These are phyloP conservation scores for Rhodeus uyekii DNA, from an alignment of 2,797 vertebrate genomes.

Conservation along the genomic window DNA sequence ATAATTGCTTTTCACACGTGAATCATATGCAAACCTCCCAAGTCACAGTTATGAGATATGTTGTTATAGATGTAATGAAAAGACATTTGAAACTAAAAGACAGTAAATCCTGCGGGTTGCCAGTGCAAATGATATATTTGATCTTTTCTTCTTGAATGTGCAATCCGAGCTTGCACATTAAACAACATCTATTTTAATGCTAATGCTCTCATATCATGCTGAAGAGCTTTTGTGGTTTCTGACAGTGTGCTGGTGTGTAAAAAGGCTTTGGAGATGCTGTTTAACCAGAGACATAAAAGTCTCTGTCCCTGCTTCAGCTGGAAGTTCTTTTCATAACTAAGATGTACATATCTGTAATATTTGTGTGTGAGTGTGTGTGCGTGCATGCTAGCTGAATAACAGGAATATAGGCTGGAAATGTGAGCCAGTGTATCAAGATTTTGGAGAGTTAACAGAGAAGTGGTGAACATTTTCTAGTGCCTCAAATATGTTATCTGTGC, in stretches of 20 bases:
- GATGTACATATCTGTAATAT: constrained; percentile 51
- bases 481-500: background rate
- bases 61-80: constrained; percentile 9
- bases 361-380: background rate
- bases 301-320: background rate
- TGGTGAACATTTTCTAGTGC: background rate
- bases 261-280: constrained; percentile 2
- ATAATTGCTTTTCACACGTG: constrained; percentile 9
- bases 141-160: constrained; percentile 1
- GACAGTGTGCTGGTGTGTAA: constrained; percentile 4
- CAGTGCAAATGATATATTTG: constrained; percentile 3
- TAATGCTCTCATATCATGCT: background rate
- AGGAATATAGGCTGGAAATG: constrained; percentile 4
- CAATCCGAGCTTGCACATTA: constrained; percentile 8
- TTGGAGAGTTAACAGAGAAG: background rate
- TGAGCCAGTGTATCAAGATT: background rate
- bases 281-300: background rate
- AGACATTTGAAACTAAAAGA: background rate
- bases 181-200: constrained; percentile 23
- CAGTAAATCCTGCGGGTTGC: constrained; percentile 12
- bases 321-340: constrained; percentile 1
- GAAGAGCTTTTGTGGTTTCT: constrained; percentile 6
- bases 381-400: constrained; percentile 5
- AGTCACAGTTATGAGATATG: background rate
- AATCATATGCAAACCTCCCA: constrained; percentile 41